Evolutionary conservation across 2,113 vertebrate genomes (phyloP).

Genomic region (Geococcyx californianus): DNA sequence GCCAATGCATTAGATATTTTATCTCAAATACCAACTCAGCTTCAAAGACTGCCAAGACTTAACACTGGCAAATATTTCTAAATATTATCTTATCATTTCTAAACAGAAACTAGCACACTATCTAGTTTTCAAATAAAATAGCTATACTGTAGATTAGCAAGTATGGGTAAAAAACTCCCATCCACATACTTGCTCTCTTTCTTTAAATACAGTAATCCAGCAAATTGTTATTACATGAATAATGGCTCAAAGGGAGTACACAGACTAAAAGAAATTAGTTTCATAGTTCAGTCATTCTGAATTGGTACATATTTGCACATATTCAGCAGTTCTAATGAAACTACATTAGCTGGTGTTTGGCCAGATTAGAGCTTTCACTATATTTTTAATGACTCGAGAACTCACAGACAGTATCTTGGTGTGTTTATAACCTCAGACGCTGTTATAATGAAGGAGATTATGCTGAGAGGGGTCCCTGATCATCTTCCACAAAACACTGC

Average conservation of each 20-base stretch:
- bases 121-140: neutral
- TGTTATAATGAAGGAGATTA: neutral
- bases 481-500: neutral
- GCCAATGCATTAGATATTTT: neutral
- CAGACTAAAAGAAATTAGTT: neutral
- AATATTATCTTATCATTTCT: neutral
- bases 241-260: neutral
- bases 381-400: neutral
- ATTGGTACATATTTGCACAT: neutral
- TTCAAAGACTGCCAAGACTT: neutral
- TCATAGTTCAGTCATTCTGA: neutral
- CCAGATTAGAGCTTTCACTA: neutral
- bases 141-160: neutral
- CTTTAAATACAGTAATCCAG: neutral
- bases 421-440: neutral
- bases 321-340: neutral
- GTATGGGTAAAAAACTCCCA: neutral
- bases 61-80: neutral
- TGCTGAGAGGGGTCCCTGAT: neutral
- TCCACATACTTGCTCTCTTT: neutral
- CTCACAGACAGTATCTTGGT: neutral
- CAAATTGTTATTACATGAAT: neutral
- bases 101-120: neutral
- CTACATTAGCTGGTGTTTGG: neutral
- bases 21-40: neutral